These are phyloP conservation scores for Tragelaphus strepsiceros DNA, from an alignment of 2,113 vertebrate genomes.

Conservation along the genomic window DNA sequence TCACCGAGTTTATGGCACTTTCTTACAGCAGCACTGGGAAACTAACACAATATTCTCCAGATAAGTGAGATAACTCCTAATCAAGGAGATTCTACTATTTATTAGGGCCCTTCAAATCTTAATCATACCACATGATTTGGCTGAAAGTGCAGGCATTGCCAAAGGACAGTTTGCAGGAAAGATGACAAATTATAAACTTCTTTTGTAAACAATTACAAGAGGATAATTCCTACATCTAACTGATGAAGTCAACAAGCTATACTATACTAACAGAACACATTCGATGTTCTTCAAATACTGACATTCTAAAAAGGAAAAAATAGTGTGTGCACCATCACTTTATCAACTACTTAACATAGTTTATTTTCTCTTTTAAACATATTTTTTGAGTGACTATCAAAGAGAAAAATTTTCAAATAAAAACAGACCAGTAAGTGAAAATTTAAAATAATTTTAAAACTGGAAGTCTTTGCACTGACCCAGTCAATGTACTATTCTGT, in stretches of 20 bases:
- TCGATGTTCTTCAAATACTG: neutral
- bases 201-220: neutral
- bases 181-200: neutral
- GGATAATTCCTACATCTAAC: neutral
- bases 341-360: neutral
- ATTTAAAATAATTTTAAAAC: neutral
- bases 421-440: neutral
- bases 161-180: neutral
- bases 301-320: neutral
- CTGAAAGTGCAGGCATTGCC: neutral
- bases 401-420: neutral
- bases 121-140: neutral
- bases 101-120: neutral
- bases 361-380: neutral
- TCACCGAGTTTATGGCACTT: neutral
- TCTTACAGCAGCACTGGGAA: neutral
- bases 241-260: neutral
- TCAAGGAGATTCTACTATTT: neutral
- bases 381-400: neutral
- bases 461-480: neutral
- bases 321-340: neutral
- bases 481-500: neutral
- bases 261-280: neutral
- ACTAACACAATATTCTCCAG: neutral
- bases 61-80: neutral